Base-by-base conservation (phyloP, 1,140 invertebrate species). In the Varroa destructor region DNA sequence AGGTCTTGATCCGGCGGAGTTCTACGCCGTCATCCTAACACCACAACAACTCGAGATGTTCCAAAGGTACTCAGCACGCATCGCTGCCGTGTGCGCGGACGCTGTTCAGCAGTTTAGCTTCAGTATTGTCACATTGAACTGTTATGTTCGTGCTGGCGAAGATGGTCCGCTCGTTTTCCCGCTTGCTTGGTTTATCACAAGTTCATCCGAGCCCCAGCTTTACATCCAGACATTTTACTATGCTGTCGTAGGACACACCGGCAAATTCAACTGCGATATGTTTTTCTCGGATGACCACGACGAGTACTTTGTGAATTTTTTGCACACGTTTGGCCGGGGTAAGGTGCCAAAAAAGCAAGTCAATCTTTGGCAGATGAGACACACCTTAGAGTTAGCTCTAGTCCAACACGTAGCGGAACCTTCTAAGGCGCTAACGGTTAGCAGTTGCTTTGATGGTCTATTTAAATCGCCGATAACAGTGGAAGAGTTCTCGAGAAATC, bases 211-310 rank as follows among this genome's bases (percentile, higher is more conserved):
- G 61, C 61, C 61, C 1, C 61, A 67, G 8, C 12, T 67, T 67
- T 37, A 67, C 61, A 67, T 67, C 3, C 61, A 67, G 37, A 67
- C 61, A 8, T 67, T 67, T 46, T 67, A 67, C 46, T 67, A 67
- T 37, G 61, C 61, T 37, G 61, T 67, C n/a, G 61, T 37, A 14
- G 61, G 61, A 40, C 61, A 67, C 14, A 67, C 61, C 40, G 61
- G 61, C 1, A 67, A 40, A 67, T 67, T 67, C 37, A 40, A 67
- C 37, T 67, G 61, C 61, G 46, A 67, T n/a, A 43, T 43, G 12
- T 67, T 67, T 37, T 67, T 25, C 37, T 67, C 61, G 36, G 61
- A 67, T 46, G 61, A 67, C 40, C 61, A 67, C 37, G 61, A 67
- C 37, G 61, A 67, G 61, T 67, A 67, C 36, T 67, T 67, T 40